Percentiles rank a stretch among this genome's conserved stretches.
These are phyloP conservation scores for Dexiosoma caninum DNA, from an alignment of 2,888 invertebrate genomes.

Conservation along the genomic window DNA sequence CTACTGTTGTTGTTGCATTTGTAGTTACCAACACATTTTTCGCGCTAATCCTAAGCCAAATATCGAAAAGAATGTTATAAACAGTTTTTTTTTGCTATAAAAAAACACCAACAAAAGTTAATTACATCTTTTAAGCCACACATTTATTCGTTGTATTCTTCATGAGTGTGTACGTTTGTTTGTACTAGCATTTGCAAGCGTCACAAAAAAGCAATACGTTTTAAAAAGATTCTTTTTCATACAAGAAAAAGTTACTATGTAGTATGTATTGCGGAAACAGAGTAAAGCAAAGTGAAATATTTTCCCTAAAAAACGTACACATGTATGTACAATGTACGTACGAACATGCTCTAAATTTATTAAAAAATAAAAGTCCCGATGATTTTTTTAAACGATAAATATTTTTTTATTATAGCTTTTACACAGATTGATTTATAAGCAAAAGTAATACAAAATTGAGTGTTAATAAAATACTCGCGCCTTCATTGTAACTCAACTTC, in stretches of 20 bases:
- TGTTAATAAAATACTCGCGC: too few relatives aligned
- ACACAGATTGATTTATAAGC: too few relatives aligned
- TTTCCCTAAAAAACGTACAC: background rate
- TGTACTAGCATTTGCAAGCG: background rate
- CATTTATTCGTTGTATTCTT: conserved; percentile 13
- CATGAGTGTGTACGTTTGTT: background rate
- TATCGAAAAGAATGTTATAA: conserved; percentile 26
- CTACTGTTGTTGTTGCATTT: conserved; percentile 5
- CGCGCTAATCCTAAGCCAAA: conserved; percentile 45
- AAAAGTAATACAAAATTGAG: too few relatives aligned
- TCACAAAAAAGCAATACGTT: background rate
- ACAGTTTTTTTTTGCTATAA: conserved; percentile 14
- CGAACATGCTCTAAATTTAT: background rate
- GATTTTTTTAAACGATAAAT: too few relatives aligned
- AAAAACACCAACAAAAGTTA: conserved; percentile 31
- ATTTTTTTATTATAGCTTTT: too few relatives aligned
- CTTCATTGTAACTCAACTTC: too few relatives aligned
- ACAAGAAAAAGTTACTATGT: background rate
- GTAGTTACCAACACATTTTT: conserved; percentile 34
- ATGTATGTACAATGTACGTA: background rate
- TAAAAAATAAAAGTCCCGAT: too few relatives aligned
- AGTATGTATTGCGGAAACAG: background rate
- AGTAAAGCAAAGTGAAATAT: background rate
- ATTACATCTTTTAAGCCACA: conserved; percentile 45
- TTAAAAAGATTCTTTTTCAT: background rate